A percentile compares a stretch with the other conserved stretches of the same genome.
phyloP scores from a whole-genome alignment of 2,797 vertebrate species.

The Parauchenoglanis ngamensis region DNA sequence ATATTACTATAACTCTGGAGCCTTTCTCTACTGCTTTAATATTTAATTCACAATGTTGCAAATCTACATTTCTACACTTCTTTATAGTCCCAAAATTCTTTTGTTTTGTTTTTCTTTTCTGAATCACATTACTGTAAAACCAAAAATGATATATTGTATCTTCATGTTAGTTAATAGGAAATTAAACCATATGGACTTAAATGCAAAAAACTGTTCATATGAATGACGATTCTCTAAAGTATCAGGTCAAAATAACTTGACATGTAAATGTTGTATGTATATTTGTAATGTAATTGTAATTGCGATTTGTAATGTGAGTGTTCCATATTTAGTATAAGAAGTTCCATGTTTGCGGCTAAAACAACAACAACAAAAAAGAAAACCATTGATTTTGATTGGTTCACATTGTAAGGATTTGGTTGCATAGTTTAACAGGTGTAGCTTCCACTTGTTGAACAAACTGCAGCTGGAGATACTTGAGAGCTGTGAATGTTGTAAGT shows the following conservation, averaged over 20 bases:
- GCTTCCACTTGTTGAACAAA: conserved; percentile 28
- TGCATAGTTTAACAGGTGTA: conserved; percentile 46
- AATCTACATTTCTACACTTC: neutral
- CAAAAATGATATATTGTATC: neutral
- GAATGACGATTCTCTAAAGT: neutral
- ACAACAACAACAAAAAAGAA: neutral
- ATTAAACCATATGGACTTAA: neutral
- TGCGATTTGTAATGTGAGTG: neutral
- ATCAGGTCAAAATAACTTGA: neutral
- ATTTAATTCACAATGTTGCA: neutral
- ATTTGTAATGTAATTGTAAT: neutral
- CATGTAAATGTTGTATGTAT: no score
- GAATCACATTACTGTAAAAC: neutral
- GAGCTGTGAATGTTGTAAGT: conserved; percentile 33
- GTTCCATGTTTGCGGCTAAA: neutral
- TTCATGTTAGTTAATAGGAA: neutral
- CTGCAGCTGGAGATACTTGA: conserved; percentile 49
- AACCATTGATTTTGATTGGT: neutral
- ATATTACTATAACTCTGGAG: neutral
- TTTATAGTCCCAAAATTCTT: neutral
- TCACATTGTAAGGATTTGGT: neutral
- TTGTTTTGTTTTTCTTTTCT: neutral
- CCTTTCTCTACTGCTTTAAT: neutral
- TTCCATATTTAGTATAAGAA: neutral
- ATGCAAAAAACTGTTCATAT: neutral